Percentiles rank a stretch among this genome's conserved stretches.
These are phyloP conservation scores for Myotis pilosus DNA, from an alignment of 2,797 vertebrate species.

Conservation along the genomic window DNA sequence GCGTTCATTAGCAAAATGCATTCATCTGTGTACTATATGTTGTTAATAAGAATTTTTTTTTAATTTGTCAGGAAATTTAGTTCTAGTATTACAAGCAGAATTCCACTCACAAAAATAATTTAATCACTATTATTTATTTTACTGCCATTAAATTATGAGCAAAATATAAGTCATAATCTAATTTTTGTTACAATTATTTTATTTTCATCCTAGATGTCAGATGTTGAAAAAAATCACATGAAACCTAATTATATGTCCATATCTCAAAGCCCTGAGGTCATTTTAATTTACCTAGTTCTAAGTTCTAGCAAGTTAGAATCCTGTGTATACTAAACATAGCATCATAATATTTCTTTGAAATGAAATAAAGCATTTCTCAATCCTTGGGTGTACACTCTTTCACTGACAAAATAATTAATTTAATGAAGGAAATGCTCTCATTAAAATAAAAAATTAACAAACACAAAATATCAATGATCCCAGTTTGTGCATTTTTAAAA, in stretches of 20 bases:
- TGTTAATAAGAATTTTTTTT: constrained; percentile 56
- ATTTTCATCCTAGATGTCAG: not conserved
- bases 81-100: not conserved
- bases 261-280: not conserved
- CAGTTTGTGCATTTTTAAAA: not conserved
- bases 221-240: not conserved
- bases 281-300: not conserved
- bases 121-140: constrained; percentile 7
- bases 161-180: constrained; percentile 20
- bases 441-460: not conserved
- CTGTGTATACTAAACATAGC: not conserved
- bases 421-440: not conserved
- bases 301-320: not conserved
- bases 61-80: constrained; percentile 17
- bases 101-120: not conserved
- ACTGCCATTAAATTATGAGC: not conserved
- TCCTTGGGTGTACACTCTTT: not conserved
- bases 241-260: not conserved
- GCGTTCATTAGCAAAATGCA: constrained; percentile 72
- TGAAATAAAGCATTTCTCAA: not conserved
- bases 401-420: not conserved
- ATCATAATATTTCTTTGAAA: not conserved
- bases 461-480: not conserved
- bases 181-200: not conserved
- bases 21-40: constrained; percentile 60